These are phyloP conservation scores for Amphiura filiformis DNA, from an alignment of 35 echinoderm and acorn worm genomes.

Conservation along the genomic window DNA sequence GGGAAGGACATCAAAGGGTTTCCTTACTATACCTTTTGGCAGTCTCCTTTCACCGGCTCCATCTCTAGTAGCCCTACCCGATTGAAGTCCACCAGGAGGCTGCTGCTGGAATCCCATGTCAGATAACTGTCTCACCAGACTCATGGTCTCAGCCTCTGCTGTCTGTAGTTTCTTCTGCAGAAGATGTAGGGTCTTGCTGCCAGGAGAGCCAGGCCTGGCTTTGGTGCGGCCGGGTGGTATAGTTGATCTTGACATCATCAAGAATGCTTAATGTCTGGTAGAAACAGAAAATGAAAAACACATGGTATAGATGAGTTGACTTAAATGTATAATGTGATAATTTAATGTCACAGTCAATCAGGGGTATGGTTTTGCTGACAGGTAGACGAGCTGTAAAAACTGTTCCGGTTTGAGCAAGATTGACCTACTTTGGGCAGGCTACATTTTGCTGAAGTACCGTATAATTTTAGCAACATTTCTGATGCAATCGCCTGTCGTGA, in stretches of 20 bases:
- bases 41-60: neutral
- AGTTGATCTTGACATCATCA: neutral
- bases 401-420: no score
- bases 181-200: neutral
- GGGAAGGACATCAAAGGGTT: neutral
- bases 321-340: no score
- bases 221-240: neutral
- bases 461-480: no score
- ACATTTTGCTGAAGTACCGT: no score
- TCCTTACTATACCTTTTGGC: neutral
- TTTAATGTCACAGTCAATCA: no score
- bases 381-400: no score
- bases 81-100: neutral
- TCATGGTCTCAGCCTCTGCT: constrained; percentile 72
- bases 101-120: constrained; percentile 42
- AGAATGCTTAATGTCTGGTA: no score
- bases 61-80: neutral
- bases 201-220: neutral
- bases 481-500: no score
- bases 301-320: no score
- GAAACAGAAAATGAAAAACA: no score
- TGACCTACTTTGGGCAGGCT: no score
- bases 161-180: constrained; percentile 76
- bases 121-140: constrained; percentile 58
- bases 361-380: no score